Evolutionary conservation across 2,113 vertebrate species (phyloP).

Genomic region (Nymphicus hollandicus): DNA sequence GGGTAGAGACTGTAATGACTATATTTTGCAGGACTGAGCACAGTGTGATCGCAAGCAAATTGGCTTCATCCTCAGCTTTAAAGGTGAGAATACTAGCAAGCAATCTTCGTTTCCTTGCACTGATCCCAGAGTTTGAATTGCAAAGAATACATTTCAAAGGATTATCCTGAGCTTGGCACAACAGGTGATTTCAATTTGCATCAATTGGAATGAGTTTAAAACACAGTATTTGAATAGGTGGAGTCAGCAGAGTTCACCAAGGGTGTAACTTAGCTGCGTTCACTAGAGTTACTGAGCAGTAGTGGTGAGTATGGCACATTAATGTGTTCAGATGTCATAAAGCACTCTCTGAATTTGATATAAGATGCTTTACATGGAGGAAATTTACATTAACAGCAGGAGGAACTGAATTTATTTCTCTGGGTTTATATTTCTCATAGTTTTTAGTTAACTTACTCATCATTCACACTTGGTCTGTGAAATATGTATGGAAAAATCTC

Average conservation of each 20-base stretch:
- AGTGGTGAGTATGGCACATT: neutral
- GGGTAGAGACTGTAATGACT: neutral
- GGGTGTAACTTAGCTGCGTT: neutral
- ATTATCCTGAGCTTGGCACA: neutral
- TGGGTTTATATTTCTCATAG: neutral
- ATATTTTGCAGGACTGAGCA: neutral
- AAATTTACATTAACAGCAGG: conserved; percentile 30
- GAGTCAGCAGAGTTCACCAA: neutral
- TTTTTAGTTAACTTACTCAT: conserved; percentile 47
- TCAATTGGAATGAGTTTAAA: conserved; percentile 18
- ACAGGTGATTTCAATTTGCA: conserved; percentile 11
- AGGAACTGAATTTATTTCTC: conserved; percentile 5
- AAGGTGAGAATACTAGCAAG: neutral
- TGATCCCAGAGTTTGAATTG: neutral
- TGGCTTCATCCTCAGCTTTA: neutral
- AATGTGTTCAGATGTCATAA: neutral
- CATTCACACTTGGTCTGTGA: conserved; percentile 42
- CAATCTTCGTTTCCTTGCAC: neutral
- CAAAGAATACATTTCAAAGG: neutral
- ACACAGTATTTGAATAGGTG: neutral
- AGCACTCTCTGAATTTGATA: neutral
- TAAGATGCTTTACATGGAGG: neutral
- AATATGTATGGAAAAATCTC: conserved; percentile 4
- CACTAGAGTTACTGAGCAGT: neutral
- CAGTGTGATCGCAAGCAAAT: neutral